Evolutionary conservation across 2,888 invertebrate species (phyloP).

Genomic region (Morinoia aosen): DNA sequence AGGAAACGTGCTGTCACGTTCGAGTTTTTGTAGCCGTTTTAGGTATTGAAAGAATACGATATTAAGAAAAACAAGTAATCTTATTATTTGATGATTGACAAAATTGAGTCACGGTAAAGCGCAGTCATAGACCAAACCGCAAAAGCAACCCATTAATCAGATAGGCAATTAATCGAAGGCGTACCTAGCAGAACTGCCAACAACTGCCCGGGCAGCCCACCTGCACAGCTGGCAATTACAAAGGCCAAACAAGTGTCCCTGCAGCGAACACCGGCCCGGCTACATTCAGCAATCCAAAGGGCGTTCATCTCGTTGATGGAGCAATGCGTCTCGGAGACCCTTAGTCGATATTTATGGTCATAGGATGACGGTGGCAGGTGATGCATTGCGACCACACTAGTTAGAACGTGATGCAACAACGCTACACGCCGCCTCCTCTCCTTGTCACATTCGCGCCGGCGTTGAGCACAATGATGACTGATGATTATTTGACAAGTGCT

Average conservation of each 20-base stretch:
- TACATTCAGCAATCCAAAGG: conserved; percentile 39
- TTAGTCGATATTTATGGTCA: conserved; percentile 51
- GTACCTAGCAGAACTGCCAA: not conserved
- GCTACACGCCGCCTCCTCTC: not conserved
- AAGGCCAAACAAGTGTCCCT: not conserved
- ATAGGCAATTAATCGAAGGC: not conserved
- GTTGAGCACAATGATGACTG: not conserved
- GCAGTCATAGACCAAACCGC: not conserved
- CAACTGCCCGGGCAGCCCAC: not conserved
- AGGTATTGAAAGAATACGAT: not conserved
- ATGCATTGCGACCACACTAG: conserved; percentile 32
- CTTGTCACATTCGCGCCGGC: not conserved
- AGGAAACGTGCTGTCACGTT: not conserved
- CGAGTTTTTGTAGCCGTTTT: not conserved
- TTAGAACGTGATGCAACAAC: conserved; percentile 13
- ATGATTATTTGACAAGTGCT: not conserved
- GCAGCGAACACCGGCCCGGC: not conserved
- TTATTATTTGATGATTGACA: not conserved
- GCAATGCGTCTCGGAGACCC: conserved; percentile 37
- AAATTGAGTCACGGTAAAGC: not conserved
- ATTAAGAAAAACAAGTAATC: not conserved
- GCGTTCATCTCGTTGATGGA: conserved; percentile 48
- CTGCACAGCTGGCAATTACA: not conserved
- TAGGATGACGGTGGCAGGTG: conserved; percentile 27
- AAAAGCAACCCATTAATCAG: not conserved